A percentile compares a stretch with the other conserved stretches of the same genome.
Evolutionary conservation across 2,113 vertebrate genomes (phyloP).

Genomic region (Smithornis capensis): DNA sequence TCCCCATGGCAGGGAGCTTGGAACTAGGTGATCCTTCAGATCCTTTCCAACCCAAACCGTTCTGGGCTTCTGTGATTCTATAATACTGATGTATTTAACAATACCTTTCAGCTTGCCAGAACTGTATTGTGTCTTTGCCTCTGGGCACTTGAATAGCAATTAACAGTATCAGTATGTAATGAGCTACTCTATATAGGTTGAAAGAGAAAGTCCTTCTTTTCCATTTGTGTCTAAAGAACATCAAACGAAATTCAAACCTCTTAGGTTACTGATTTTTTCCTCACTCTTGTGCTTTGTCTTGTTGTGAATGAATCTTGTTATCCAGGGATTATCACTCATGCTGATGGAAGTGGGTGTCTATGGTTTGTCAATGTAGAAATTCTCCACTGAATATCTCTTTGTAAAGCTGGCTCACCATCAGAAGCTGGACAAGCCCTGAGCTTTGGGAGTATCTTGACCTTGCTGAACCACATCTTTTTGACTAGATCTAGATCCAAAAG

Average conservation of each 20-base stretch:
- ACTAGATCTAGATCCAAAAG: neutral
- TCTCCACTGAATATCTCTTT: neutral
- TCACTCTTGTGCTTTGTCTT: neutral
- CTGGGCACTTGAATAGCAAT: constrained; percentile 5
- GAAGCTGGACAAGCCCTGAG: neutral
- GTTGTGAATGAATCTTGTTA: neutral
- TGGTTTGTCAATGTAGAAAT: neutral
- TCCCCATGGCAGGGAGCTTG: neutral
- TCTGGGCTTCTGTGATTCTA: neutral
- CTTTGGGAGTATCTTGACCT: neutral
- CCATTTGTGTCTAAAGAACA: neutral
- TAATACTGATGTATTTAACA: neutral
- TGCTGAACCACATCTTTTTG: neutral
- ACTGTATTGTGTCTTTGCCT: neutral
- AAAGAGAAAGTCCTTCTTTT: neutral
- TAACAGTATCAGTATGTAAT: constrained; percentile 11
- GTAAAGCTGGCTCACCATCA: neutral
- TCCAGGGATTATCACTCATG: neutral
- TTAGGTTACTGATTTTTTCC: neutral
- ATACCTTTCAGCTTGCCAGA: neutral
- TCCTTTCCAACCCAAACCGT: neutral
- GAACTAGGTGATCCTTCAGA: neutral
- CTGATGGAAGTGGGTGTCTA: neutral
- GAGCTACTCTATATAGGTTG: neutral
- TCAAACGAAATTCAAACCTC: neutral